A percentile compares a stretch with the other conserved stretches of the same genome.
Evolutionary conservation across 2,888 invertebrate genomes (phyloP).

Genomic region (Dicranocentrus wangi): DNA sequence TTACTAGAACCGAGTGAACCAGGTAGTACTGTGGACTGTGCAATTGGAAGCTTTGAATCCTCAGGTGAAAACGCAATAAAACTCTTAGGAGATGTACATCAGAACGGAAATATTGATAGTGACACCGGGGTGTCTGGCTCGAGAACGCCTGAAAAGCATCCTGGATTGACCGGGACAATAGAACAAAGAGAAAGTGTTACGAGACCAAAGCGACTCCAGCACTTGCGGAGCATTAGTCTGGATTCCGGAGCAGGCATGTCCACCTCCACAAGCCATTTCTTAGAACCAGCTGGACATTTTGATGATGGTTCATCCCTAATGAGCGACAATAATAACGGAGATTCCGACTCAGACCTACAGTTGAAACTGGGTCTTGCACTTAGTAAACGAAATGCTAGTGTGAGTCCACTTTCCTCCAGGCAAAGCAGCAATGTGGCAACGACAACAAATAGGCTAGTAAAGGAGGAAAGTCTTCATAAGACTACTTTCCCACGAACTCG

Average conservation of each 20-base stretch:
- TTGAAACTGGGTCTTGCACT: too few relatives aligned
- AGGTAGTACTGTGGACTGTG: too few relatives aligned
- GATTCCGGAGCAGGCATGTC: slow-evolving; percentile 68
- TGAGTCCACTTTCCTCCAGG: slow-evolving; percentile 21
- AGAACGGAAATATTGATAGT: neutral
- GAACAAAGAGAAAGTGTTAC: neutral
- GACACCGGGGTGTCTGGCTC: neutral
- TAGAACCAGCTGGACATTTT: too few relatives aligned
- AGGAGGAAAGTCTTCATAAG: slow-evolving; percentile 45
- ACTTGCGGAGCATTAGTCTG: slow-evolving; percentile 70
- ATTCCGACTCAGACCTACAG: too few relatives aligned
- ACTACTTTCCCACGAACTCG: slow-evolving; percentile 61
- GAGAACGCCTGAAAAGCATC: neutral
- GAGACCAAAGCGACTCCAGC: too few relatives aligned
- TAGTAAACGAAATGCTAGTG: too few relatives aligned
- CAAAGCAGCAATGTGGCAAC: slow-evolving; percentile 39
- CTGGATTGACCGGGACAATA: neutral
- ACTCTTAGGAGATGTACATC: neutral
- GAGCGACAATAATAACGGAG: too few relatives aligned
- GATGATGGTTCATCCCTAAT: too few relatives aligned
- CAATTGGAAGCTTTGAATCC: too few relatives aligned
- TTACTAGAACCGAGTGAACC: too few relatives aligned
- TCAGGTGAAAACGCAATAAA: neutral
- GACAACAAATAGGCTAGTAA: slow-evolving; percentile 49
- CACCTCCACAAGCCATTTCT: slow-evolving; percentile 23